phyloP scores from a whole-genome alignment of 2,888 invertebrate genomes.

The Schizaphis graminum region DNA sequence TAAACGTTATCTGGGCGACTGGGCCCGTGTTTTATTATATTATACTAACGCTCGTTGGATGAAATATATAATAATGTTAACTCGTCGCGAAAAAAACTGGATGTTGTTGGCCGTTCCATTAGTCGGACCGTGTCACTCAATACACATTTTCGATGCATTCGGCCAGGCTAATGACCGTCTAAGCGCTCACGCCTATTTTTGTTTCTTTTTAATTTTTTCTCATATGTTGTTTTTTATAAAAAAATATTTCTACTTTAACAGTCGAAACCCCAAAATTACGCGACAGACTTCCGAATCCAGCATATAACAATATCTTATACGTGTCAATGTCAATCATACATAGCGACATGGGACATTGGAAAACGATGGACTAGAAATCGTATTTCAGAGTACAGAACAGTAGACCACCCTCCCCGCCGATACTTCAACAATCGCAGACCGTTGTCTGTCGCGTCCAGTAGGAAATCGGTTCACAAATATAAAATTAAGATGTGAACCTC shows the following conservation, averaged over 20 bases:
- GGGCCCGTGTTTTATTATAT: not conserved
- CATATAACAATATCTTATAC: not conserved
- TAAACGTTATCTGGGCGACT: not conserved
- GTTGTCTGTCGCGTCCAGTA: not conserved
- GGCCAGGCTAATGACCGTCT: constrained; percentile 43
- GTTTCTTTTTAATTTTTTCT: not conserved
- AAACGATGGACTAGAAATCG: not conserved
- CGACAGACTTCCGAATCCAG: not conserved
- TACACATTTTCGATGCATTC: constrained; percentile 5
- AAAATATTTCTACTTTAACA: not conserved
- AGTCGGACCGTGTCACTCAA: constrained; percentile 4
- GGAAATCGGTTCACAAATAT: not conserved
- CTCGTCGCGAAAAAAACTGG: constrained; percentile 28
- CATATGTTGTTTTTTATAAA: not conserved
- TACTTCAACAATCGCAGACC: not conserved
- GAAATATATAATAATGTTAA: constrained; percentile 27
- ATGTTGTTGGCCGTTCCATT: constrained; percentile 47
- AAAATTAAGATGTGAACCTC: not conserved
- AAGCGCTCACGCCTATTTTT: constrained; percentile 16
- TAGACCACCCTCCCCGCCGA: not conserved
- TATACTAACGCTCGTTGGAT: not conserved
- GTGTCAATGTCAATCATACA: not conserved
- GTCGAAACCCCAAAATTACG: not conserved
- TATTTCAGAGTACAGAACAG: not conserved
- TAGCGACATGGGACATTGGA: not conserved